Conservation (phyloP, 2,888 invertebrate species). For the Balanococcus diminutus region DNA sequence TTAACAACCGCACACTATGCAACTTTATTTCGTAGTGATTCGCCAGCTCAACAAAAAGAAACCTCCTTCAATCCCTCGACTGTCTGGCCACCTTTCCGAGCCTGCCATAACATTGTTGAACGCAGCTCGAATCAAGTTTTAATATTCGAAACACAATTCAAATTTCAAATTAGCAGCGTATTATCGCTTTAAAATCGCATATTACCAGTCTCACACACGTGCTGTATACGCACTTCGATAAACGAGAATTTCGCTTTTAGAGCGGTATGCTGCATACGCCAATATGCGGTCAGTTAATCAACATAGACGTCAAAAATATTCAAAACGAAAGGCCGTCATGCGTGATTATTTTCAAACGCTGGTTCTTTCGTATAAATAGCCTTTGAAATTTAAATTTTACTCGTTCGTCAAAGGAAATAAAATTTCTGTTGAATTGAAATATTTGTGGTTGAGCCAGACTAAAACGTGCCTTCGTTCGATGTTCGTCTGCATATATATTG, state of each 20-base stretch:
- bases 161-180: constrained; percentile 11
- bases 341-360: constrained; percentile 11
- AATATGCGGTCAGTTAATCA: constrained; percentile 16
- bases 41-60: no score
- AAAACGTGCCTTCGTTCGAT: background rate
- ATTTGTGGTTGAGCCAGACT: background rate
- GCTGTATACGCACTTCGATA: background rate
- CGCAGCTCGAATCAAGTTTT: background rate
- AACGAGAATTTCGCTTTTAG: constrained; percentile 25
- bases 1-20: no score
- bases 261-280: background rate
- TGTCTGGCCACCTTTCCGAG: no score
- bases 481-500: background rate
- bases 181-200: constrained; percentile 6
- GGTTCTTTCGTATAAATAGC: background rate
- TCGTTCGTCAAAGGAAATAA: constrained; percentile 16
- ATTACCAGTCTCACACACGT: background rate
- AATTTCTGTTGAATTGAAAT: background rate
- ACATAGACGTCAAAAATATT: constrained; percentile 25
- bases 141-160: constrained; percentile 3
- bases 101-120: background rate
- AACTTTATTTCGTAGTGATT: no score
- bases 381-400: constrained; percentile 23
- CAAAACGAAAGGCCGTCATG: constrained; percentile 6
- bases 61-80: no score